phyloP scores from a whole-genome alignment of 1,140 invertebrate species.

The Cyrtorhinus lividipennis region DNA sequence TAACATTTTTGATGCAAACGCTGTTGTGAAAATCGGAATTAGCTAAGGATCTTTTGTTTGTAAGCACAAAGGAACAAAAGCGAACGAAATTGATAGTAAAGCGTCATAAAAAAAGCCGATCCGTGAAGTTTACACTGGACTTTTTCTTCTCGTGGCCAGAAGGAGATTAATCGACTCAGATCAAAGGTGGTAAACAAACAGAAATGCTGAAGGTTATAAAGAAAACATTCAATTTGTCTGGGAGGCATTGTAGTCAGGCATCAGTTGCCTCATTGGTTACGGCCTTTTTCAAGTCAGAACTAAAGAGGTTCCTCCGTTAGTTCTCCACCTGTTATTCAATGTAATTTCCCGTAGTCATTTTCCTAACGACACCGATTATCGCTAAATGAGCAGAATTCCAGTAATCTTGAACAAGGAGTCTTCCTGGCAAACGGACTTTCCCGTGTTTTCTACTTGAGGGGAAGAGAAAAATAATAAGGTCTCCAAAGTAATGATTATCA shows the following conservation, averaged over 20 bases:
- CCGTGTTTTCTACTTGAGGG: too few species aligned
- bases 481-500: too few species aligned
- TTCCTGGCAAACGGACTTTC: too few species aligned
- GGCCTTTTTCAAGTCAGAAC: not conserved
- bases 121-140: slow-evolving; percentile 1
- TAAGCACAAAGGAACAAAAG: not conserved
- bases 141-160: not conserved
- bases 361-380: too few species aligned
- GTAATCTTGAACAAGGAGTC: too few species aligned
- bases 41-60: not conserved
- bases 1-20: not conserved
- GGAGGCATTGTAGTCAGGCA: slow-evolving; percentile 5
- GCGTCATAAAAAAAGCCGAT: not conserved
- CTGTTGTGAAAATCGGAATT: not conserved
- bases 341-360: too few species aligned
- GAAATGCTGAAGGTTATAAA: not conserved
- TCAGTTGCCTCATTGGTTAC: slow-evolving; percentile 4
- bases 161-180: not conserved
- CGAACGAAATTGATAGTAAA: slow-evolving; percentile 6
- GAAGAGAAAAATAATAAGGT: too few species aligned
- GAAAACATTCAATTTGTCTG: slow-evolving; percentile 10
- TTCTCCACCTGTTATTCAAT: too few species aligned
- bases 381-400: too few species aligned
- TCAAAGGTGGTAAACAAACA: slow-evolving; percentile 8
- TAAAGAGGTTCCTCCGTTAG: not conserved